phyloP scores from a whole-genome alignment of 2,797 vertebrate species.

The Siniperca scherzeri region DNA sequence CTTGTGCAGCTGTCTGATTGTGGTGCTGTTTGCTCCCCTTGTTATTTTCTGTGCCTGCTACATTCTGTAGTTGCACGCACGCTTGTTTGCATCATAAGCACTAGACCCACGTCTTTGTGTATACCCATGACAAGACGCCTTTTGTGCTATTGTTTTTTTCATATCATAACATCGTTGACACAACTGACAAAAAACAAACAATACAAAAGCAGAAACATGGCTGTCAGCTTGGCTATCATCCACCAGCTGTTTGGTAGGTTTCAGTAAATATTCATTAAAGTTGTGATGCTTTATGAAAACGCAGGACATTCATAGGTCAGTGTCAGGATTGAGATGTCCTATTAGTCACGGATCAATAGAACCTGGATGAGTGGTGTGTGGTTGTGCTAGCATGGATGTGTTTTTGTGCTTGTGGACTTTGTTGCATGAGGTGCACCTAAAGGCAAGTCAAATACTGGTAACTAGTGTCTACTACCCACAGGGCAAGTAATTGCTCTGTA shows the following conservation, averaged over 20 bases:
- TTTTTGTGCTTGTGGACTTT: conserved; percentile 37
- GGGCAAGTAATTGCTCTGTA: conserved; percentile 55
- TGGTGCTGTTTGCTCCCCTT: conserved; percentile 46
- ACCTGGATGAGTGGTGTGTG: neutral
- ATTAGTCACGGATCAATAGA: conserved; percentile 50
- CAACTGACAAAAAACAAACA: conserved; percentile 49
- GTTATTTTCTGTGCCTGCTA: conserved; percentile 51
- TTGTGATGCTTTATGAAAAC: conserved; percentile 21
- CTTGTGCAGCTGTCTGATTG: conserved; percentile 59
- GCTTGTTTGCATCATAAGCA: conserved; percentile 72
- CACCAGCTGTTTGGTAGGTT: conserved; percentile 24
- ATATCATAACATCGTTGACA: conserved; percentile 66
- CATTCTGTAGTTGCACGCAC: conserved; percentile 37
- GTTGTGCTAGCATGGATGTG: conserved; percentile 18
- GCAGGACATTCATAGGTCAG: neutral
- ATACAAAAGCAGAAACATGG: conserved; percentile 32
- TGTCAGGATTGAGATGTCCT: conserved; percentile 26
- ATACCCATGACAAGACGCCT: conserved; percentile 63
- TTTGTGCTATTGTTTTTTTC: conserved; percentile 62
- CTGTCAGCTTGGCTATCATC: conserved; percentile 50
- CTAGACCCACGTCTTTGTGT: conserved; percentile 57
- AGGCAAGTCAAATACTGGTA: conserved; percentile 32
- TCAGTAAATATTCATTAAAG: conserved; percentile 51
- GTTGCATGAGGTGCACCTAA: conserved; percentile 40
- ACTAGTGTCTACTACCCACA: conserved; percentile 31